phyloP scores from a whole-genome alignment of 2,797 vertebrate genomes.

The Sternarchorhynchus goeldii region DNA sequence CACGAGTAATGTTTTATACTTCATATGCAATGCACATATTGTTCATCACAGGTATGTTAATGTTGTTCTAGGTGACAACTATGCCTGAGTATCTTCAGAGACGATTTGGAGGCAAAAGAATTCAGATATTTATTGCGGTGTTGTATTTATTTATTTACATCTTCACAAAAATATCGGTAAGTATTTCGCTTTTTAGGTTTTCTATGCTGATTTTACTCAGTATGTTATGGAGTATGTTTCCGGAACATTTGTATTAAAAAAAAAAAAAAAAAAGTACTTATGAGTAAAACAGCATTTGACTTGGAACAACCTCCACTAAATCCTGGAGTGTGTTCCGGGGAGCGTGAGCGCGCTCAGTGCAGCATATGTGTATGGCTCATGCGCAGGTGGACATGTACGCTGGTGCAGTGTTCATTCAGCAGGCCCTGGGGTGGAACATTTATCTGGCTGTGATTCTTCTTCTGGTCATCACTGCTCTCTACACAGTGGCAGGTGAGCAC shows the following conservation, averaged over 20 bases:
- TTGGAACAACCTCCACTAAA: too few species aligned
- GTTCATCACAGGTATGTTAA: background rate
- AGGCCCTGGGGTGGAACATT: constrained; percentile 90
- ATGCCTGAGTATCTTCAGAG: constrained; percentile 92
- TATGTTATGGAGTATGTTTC: background rate
- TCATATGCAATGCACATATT: background rate
- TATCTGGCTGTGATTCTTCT: constrained; percentile 86
- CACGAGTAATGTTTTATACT: background rate
- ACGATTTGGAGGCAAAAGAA: constrained; percentile 89
- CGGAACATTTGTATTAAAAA: background rate
- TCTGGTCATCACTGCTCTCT: constrained; percentile 86
- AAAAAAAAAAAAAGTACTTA: too few species aligned
- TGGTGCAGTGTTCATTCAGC: constrained; percentile 94
- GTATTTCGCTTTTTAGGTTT: constrained; percentile 47
- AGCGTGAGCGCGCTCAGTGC: too few species aligned
- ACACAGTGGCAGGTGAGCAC: constrained; percentile 86
- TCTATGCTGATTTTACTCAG: background rate
- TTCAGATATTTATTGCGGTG: constrained; percentile 84
- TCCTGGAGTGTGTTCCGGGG: too few species aligned
- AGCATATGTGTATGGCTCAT: background rate
- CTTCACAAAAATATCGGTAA: constrained; percentile 98
- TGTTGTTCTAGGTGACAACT: constrained; percentile 85
- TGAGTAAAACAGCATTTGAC: too few species aligned
- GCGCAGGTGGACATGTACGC: constrained; percentile 95
- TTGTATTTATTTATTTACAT: constrained; percentile 97